Percentiles rank a stretch among this genome's conserved stretches.
Conservation (phyloP, 2,797 vertebrate genomes). For the Chromobotia macracanthus region DNA sequence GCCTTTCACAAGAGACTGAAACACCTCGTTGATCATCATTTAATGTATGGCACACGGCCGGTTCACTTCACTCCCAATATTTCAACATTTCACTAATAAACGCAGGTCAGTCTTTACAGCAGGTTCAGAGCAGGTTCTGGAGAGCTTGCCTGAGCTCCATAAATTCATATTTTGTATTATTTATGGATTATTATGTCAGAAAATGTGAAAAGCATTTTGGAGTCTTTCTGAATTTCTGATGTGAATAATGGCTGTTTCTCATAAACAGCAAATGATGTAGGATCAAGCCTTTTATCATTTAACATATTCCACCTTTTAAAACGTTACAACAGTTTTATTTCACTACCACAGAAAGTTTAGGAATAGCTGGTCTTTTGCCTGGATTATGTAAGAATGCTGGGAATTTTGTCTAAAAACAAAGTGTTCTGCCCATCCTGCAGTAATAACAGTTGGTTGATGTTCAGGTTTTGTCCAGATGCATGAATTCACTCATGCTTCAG, state of each 20-base stretch:
- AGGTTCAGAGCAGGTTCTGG: constrained; percentile 57
- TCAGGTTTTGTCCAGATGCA: constrained; percentile 6
- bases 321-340: constrained; percentile 3
- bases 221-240: constrained; percentile 32
- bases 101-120: constrained; percentile 53
- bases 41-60: constrained; percentile 48
- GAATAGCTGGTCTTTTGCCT: not conserved
- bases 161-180: constrained; percentile 33
- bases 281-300: not conserved
- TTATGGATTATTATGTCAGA: constrained; percentile 20
- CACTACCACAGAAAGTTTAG: not conserved
- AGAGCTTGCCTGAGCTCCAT: constrained; percentile 36
- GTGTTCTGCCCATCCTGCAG: not conserved
- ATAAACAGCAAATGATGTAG: not conserved
- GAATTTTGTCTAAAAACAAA: constrained; percentile 9
- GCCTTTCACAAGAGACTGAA: constrained; percentile 59
- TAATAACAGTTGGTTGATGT: constrained; percentile 4
- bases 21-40: constrained; percentile 52
- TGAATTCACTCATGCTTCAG: constrained; percentile 26
- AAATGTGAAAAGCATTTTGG: constrained; percentile 43
- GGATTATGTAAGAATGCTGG: not conserved
- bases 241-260: constrained; percentile 11
- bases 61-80: constrained; percentile 70
- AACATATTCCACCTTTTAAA: not conserved
- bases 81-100: constrained; percentile 65